Evolutionary conservation across 2,113 vertebrate species (phyloP).

Genomic region (Alectura lathami): DNA sequence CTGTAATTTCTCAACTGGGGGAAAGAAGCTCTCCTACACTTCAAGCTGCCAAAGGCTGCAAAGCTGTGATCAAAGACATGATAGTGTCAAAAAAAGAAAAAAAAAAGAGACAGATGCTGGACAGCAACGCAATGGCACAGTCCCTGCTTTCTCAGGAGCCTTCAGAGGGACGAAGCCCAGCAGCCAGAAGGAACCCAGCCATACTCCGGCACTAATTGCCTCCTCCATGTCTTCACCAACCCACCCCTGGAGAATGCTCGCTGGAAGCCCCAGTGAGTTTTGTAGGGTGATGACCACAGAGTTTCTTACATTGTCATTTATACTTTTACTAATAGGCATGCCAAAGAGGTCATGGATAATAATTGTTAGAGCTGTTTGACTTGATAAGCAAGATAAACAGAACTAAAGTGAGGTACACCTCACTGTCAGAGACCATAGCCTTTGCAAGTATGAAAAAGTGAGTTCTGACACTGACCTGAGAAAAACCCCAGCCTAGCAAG

Average conservation of each 20-base stretch:
- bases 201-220: not conserved
- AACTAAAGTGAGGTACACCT: not conserved
- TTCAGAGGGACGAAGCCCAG: not conserved
- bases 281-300: accelerated
- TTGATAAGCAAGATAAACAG: not conserved
- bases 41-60: not conserved
- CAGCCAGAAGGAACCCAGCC: not conserved
- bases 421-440: accelerated
- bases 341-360: not conserved
- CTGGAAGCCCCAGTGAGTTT: not conserved
- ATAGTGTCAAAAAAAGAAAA: not conserved
- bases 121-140: not conserved
- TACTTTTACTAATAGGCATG: not conserved
- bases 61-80: not conserved
- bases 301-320: not conserved
- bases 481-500: not conserved
- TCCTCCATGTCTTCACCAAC: not conserved
- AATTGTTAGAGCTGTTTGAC: not conserved
- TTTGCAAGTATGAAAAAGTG: not conserved
- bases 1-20: not conserved
- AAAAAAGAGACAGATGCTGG: not conserved
- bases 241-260: not conserved
- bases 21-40: not conserved
- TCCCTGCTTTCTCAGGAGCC: not conserved
- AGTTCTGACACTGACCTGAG: not conserved